Evolutionary conservation across 2,888 invertebrate species (phyloP).

Genomic region (Nowickia ferox): DNA sequence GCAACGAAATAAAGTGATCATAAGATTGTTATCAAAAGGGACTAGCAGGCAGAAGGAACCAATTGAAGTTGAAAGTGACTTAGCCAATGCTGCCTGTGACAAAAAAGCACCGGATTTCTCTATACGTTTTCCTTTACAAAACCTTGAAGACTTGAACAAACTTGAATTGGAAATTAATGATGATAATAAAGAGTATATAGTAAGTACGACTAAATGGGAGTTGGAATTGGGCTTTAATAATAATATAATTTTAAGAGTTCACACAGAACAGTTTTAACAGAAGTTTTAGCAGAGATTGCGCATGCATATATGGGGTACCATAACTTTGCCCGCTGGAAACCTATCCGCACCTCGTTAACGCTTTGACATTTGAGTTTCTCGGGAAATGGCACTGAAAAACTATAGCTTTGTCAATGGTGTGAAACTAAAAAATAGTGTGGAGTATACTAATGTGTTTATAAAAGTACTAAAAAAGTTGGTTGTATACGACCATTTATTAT

Average conservation of each 20-base stretch:
- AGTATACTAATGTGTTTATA: no score
- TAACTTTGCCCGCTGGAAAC: not conserved
- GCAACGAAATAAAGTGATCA: slow-evolving; percentile 54
- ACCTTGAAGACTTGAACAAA: slow-evolving; percentile 29
- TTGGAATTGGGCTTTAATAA: no score
- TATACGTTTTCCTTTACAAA: slow-evolving; percentile 41
- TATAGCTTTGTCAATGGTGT: no score
- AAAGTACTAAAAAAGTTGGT: no score
- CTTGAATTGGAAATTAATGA: slow-evolving; percentile 48
- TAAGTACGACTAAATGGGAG: slow-evolving; percentile 4
- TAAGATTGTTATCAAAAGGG: slow-evolving; percentile 43
- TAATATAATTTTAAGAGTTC: no score
- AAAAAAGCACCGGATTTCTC: not conserved
- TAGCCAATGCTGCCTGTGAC: not conserved
- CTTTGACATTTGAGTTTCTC: no score
- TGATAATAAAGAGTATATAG: slow-evolving; percentile 39
- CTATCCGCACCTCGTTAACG: not conserved
- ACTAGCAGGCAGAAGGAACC: not conserved
- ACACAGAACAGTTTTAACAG: no score
- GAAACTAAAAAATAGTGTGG: no score
- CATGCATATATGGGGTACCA: no score
- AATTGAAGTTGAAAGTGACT: not conserved
- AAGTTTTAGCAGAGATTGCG: no score
- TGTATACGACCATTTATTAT: no score
- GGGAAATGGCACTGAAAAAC: no score